Evolutionary conservation across 2,113 vertebrate species (phyloP), one percentile per base, ranked within the genome.

Genomic region (Semnornis frantzii): DNA sequence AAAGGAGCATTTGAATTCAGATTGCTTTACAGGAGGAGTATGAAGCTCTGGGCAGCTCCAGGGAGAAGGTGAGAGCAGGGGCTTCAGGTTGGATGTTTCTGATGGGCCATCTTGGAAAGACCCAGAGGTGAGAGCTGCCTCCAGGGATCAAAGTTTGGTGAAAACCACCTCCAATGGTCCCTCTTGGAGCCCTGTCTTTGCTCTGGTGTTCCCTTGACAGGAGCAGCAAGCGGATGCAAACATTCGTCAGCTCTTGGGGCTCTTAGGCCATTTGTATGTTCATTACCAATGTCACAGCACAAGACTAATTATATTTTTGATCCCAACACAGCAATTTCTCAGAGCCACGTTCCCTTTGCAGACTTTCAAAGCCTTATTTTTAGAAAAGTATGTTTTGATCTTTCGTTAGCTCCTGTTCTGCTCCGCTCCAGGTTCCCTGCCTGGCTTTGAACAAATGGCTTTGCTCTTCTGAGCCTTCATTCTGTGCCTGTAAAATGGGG

Each of bases 361-460:
- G 64, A 18, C 50, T 87, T 96, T 92, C 94, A 94, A 89, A 96
- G 92, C 31, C 23, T 70, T 87, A 79, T 93, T 85, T 96, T 92
- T 91, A 60, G 89, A 58, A 31, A 42, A 82, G 66, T 31, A 15
- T 8, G 59, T 82, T 95, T 91, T 89, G 71, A 87, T 85, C 91
- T 89, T 48, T 14, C 19, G 7, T 63, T 63, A 30, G 50, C 69
- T 94, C 68, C 75, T 59, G 27, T 73, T 92, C 91, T 55, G 37
- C 75, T 87, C 72, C 23, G 64, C 33, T 85, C 73, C 78, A 85
- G 89, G 20, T 72, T 68, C 91, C 94, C 89, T 5, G 54, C 10
- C 0, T 60, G 73, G 80, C 91, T 94, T 91, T 90, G 91, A 95
- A 87, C 72, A 91, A 91, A 87, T 9, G 63, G 21, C 87, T 97